Evolutionary conservation across 30 jellyfish, hydroid and myxozoan species (phyloP), one percentile per base, ranked within the genome.

Genomic region (Aurelia sp.): DNA sequence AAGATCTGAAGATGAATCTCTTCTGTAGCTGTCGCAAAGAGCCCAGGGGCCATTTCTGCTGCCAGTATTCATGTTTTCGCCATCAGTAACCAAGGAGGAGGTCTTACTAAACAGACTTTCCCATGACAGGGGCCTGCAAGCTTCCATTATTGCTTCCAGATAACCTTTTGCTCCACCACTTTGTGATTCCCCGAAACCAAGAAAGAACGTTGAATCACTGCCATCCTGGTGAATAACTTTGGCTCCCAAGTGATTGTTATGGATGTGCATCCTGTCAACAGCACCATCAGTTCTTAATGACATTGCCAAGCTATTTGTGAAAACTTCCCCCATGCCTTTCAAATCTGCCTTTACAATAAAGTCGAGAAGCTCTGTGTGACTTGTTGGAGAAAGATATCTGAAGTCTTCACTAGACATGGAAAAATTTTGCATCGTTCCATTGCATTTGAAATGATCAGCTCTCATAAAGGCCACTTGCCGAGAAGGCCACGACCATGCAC

Each of bases 401-500:
- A 74, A 74, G 51, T 76, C 88, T 7, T 24, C 57, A 20, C 2
- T 19, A n/a, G 61, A 35, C 31, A 62, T 47, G 38, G 27, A 72
- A 47, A 44, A n/a, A n/a, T n/a, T n/a, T n/a, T n/a, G n/a, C n/a
- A n/a, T n/a, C n/a, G n/a, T n/a, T n/a, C n/a, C n/a, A 20, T 76
- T 59, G 72, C 19, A 16, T 8, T 74, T 74, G 76, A 57, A 74
- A 50, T 74, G 30, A 10, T 48, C 85, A 48, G 72, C 85, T 74
- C 24, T 74, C 72, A 74, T 48, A 38, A 41, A 16, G 5, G 85
- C 71, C 7, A 74, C 85, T n/a, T 74, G 72, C 24, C 77, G 71
- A 48, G 85, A 74, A 10, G 85, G 85, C 85, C 85, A 74, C 44
- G 85, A 74, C 76, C 76, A 74, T 11, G 85, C 85, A 74, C 85